phyloP scores from a whole-genome alignment of 2,113 vertebrate species.

The Psammodynastes pulverulentus region DNA sequence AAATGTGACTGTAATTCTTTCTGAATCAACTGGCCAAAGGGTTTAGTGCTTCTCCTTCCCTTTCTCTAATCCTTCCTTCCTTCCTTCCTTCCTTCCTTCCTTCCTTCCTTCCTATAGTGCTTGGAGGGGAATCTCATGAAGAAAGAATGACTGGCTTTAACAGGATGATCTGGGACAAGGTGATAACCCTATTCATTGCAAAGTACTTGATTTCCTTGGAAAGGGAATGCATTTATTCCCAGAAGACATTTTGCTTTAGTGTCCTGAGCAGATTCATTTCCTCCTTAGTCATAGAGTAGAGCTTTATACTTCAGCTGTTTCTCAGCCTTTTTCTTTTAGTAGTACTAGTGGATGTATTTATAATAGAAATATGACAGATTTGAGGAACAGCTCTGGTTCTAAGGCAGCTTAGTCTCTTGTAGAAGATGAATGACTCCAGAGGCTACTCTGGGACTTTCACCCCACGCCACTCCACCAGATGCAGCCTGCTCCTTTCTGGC shows the following conservation, averaged over 20 bases:
- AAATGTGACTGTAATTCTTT: not conserved
- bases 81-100: too few relatives aligned
- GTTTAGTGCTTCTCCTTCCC: not conserved
- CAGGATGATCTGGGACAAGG: not conserved
- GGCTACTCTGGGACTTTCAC: constrained; percentile 55
- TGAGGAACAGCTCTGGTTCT: constrained; percentile 49
- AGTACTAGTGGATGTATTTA: not conserved
- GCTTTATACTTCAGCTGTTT: rapidly evolving
- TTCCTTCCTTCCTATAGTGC: too few relatives aligned
- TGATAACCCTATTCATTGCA: not conserved
- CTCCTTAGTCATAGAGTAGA: not conserved
- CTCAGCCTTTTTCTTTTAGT: not conserved
- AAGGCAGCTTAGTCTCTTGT: constrained; percentile 41
- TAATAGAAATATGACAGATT: constrained; percentile 36
- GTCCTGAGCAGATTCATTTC: constrained; percentile 9
- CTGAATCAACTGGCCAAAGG: not conserved
- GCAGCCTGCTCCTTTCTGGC: constrained; percentile 53
- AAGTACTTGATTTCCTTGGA: not conserved
- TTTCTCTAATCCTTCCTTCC: not conserved
- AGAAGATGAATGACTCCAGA: constrained; percentile 60
- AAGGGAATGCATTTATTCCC: not conserved
- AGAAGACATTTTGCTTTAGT: not conserved
- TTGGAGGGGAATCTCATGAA: not conserved
- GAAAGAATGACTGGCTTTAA: not conserved
- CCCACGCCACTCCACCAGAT: constrained; percentile 54